Percentiles rank a stretch among this genome's conserved stretches.
Conservation (phyloP, 2,888 invertebrate genomes). For the Helicoverpa assulta region DNA sequence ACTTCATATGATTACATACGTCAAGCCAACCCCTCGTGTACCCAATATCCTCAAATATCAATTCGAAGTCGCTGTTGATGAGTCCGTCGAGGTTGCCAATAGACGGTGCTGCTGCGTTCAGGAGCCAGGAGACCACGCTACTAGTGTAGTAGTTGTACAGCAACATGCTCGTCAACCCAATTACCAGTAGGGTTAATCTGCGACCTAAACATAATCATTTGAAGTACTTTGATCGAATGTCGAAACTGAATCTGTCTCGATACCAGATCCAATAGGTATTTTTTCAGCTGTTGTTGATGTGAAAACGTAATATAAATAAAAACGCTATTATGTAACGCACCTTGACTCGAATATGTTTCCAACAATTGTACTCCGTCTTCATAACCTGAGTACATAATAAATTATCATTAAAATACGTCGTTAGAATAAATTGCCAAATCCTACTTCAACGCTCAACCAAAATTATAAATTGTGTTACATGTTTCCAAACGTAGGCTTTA, state of each 20-base stretch:
- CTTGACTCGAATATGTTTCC: slow-evolving; percentile 78
- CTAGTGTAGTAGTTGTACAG: slow-evolving; percentile 91
- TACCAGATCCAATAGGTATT: too few species aligned
- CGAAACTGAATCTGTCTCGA: too few species aligned
- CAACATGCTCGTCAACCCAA: slow-evolving; percentile 84
- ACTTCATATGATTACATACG: slow-evolving; percentile 62
- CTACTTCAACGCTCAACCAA: slow-evolving; percentile 20
- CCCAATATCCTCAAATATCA: slow-evolving; percentile 88
- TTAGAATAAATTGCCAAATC: slow-evolving; percentile 12
- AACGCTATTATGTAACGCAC: slow-evolving; percentile 57
- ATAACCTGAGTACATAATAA: slow-evolving; percentile 73
- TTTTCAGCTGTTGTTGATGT: neutral
- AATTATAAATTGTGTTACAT: slow-evolving; percentile 11
- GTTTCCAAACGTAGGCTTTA: neutral
- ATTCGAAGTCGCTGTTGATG: slow-evolving; percentile 84
- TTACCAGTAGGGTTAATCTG: slow-evolving; percentile 76
- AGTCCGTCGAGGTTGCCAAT: slow-evolving; percentile 86
- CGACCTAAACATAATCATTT: slow-evolving; percentile 70
- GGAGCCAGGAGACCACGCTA: slow-evolving; percentile 90
- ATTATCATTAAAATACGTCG: slow-evolving; percentile 17
- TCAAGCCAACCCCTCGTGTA: slow-evolving; percentile 86
- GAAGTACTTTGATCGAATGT: too few species aligned
- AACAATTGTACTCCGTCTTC: slow-evolving; percentile 77
- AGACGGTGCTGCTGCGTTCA: slow-evolving; percentile 85
- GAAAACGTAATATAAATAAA: neutral